Conservation (phyloP, 2,797 vertebrate genomes). For the Rallus crepitans region DNA sequence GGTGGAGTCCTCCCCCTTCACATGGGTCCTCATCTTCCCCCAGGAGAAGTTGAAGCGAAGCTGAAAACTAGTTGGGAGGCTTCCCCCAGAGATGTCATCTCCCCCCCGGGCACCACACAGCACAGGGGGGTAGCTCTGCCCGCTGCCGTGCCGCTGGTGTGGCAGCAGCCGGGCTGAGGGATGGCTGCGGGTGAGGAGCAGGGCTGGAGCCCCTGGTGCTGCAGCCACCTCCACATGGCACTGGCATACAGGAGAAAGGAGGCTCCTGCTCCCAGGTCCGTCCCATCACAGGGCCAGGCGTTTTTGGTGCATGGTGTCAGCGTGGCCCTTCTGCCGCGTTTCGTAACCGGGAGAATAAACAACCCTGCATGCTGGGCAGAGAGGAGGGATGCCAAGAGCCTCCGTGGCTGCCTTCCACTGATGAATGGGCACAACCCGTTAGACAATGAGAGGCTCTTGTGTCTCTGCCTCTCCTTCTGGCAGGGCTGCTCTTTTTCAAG, state of each 20-base stretch:
- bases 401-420: background rate
- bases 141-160: accelerated
- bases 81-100: background rate
- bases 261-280: accelerated
- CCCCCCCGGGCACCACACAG: accelerated
- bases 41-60: background rate
- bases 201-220: background rate
- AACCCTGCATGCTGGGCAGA: background rate
- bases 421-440: constrained; percentile 23
- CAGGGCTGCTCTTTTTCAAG: constrained; percentile 43
- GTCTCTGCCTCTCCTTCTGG: constrained; percentile 50
- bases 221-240: background rate
- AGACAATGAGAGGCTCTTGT: constrained; percentile 52
- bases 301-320: accelerated
- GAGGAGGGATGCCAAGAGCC: background rate
- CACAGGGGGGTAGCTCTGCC: background rate
- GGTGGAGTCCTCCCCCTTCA: background rate
- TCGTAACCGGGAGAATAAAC: constrained; percentile 11
- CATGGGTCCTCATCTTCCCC: background rate
- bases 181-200: background rate
- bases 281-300: accelerated
- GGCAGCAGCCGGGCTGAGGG: background rate
- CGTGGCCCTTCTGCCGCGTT: background rate
- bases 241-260: background rate
- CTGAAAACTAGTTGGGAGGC: background rate